Evolutionary conservation across 2,797 vertebrate species (phyloP).

Genomic region (Sebastolobus alascanus): DNA sequence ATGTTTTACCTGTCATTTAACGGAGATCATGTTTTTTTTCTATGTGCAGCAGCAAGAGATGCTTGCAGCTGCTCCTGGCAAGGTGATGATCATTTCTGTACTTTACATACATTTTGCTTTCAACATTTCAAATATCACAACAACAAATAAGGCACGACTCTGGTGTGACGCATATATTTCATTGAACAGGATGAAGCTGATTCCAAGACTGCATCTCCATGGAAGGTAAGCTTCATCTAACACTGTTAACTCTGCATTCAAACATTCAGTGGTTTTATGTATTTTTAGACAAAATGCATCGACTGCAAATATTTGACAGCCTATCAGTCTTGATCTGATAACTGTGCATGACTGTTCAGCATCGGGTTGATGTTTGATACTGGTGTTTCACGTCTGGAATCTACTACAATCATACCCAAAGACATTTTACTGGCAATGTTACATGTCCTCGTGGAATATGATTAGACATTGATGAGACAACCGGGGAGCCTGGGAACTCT

Average conservation of each 20-base stretch:
- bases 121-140: background rate
- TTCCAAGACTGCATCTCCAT: conserved; percentile 94
- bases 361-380: conserved; percentile 39
- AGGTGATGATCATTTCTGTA: conserved; percentile 66
- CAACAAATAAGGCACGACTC: background rate
- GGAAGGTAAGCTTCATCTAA: conserved; percentile 91
- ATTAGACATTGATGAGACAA: conserved; percentile 35
- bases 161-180: conserved; percentile 7
- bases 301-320: conserved; percentile 23
- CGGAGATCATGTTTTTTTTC: background rate
- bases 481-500: background rate
- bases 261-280: conserved; percentile 7
- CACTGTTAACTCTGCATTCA: background rate
- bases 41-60: conserved; percentile 83
- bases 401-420: conserved; percentile 38
- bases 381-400: conserved; percentile 23
- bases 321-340: conserved; percentile 35
- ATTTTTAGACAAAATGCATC: conserved; percentile 33
- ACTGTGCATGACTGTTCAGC: conserved; percentile 41
- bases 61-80: conserved; percentile 81
- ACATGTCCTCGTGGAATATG: conserved; percentile 12
- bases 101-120: background rate
- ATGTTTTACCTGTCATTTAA: background rate
- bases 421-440: conserved; percentile 17
- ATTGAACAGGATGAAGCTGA: conserved; percentile 93